Evolutionary conservation across 2,888 invertebrate genomes (phyloP), one percentile per base, ranked within the genome.

Genomic region (Maniola hyperantus): DNA sequence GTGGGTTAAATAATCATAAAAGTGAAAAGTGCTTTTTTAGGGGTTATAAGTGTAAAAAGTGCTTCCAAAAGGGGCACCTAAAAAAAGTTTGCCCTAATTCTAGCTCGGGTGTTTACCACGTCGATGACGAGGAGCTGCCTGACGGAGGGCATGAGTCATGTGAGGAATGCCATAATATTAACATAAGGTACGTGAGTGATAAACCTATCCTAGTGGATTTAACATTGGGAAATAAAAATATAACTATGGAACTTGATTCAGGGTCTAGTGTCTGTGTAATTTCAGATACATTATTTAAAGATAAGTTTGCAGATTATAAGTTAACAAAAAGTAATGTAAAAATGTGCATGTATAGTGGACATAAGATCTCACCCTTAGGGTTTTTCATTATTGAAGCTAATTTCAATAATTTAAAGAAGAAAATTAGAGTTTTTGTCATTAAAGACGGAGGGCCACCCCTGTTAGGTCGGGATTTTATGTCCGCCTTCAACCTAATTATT

Each of bases 281-380:
- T 39, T 73, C 69, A 6, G 64, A 75, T 18, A 60, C 54, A 6
- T 62, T 71, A 4, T 72, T 68, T 61, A 36, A 26, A 8, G 36
- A 68, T 8, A 36, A 44, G 15, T 75, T 72, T 63, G 50, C 44
- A 6, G 33, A 62, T 18, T 58, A 55, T 10, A 39, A 26, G 15
- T 46, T 73, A 50, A 18, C 26, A 34, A 42, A 63, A 15, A 64
- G 70, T 55, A 26, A 62, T 39, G 50, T 73, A 18, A 75, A 65
- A 67, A 72, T 75, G 67, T 76, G 75, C 63, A 64, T 74, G 1
- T 73, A 75, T 57, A 68, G 72, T n/a, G 74, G 75, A 15, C 73
- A 74, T 65, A 74, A 73, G 71, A 74, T 76, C 20, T 51, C 68
- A 1, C 74, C 74, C 0, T 11, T 71, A 11, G 72, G 74, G 2